Base-by-base conservation (phyloP, 2,113 vertebrate species). In the Ptyas mucosa region DNA sequence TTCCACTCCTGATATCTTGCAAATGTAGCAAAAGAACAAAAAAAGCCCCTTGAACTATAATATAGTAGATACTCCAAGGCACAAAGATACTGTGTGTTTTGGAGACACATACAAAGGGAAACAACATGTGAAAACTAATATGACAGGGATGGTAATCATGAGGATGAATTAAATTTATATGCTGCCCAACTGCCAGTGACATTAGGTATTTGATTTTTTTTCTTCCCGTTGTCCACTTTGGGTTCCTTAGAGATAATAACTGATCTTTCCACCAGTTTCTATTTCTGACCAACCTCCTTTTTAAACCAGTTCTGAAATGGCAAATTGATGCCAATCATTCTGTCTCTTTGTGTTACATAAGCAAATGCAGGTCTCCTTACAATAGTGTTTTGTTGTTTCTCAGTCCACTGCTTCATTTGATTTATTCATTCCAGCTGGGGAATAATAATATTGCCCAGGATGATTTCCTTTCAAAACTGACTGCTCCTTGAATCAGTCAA, bases 401-500 rank as follows among this genome's bases (percentile, higher is more conserved):
- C 87, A 94, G 39, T 88, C 29, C 85, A 64, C 23, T 92, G 91
- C 49, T 20, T 95, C 0, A 0, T 89, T 94, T 94, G 91, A 91
- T n/a, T 12, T 87, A 51, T 94, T 94, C 93, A 88, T 94, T 94
- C 94, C 93, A 94, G 23, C 90, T 85, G 91, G 87, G 91, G 91
- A 51, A 86, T 92, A 94, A 94, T 93, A 95, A 94, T 94, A 88
- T 95, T 96, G 57, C 55, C 54, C 93, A 89, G 95, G 89, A 86
- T 94, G 86, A 87, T 96, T 96, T 97, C 93, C 91, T 86, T 96
- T 97, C 91, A 95, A 90, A 96, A 93, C 51, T 95, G 92, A 96
- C 91, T 39, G 34, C 93, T 93, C 92, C 93, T 91, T 94, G 94
- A 96, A 95, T 87, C 94, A 91, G 85, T 61, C 95, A 90, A 46